These are phyloP conservation scores for Cyprinodon brontotheroides DNA, from an alignment of 2,113 vertebrate species.

Conservation along the genomic window DNA sequence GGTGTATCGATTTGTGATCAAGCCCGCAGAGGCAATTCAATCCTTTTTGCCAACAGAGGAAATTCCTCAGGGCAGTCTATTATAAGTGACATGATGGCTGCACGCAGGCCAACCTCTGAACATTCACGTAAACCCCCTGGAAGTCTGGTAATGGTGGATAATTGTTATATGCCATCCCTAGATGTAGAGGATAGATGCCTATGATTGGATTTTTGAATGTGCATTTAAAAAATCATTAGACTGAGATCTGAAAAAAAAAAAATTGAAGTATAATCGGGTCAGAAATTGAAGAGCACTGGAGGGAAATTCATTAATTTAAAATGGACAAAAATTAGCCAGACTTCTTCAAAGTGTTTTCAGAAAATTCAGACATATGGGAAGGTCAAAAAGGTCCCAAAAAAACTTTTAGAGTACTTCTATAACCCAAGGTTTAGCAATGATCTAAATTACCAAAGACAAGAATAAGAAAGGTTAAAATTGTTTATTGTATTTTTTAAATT, in stretches of 20 bases:
- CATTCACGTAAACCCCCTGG: neutral
- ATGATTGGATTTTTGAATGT: neutral
- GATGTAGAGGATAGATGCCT: neutral
- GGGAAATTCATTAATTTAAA: neutral
- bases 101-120: neutral
- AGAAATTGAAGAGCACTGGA: conserved; percentile 22
- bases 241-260: conserved; percentile 38
- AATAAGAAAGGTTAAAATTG: neutral
- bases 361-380: too few species aligned
- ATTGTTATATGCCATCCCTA: neutral
- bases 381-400: too few species aligned
- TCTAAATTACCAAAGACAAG: neutral
- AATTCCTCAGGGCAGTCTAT: conserved; percentile 47
- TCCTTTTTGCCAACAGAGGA: conserved; percentile 54
- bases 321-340: neutral
- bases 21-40: conserved; percentile 61
- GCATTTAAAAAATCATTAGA: conserved; percentile 22
- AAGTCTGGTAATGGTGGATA: neutral
- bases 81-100: conserved; percentile 54
- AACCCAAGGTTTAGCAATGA: too few species aligned
- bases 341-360: neutral
- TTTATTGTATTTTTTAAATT: neutral
- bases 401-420: too few species aligned
- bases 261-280: conserved; percentile 18
- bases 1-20: conserved; percentile 68